Percentiles rank a stretch among this genome's conserved stretches.
Conservation (phyloP, 2,888 invertebrate species). For the Rhimphoctona megacephalus region DNA sequence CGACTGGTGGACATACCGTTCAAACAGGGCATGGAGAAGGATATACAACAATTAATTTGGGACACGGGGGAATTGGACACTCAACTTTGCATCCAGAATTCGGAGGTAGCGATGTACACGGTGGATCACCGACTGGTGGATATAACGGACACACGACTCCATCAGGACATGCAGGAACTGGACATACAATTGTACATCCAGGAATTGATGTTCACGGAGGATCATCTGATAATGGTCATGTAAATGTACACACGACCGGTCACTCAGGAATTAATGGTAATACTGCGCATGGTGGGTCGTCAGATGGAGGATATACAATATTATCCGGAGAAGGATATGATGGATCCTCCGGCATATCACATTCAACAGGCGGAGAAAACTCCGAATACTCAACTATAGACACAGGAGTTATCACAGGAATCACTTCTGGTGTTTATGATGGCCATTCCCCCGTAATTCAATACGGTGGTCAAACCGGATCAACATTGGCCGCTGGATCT, state of each 20-base stretch:
- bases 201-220: slow-evolving; percentile 16
- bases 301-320: slow-evolving; percentile 12
- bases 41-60: slow-evolving; percentile 13
- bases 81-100: slow-evolving; percentile 6
- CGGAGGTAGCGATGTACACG: slow-evolving; percentile 27
- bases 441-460: slow-evolving; percentile 29
- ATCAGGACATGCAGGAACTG: slow-evolving; percentile 33
- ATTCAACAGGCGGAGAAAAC: slow-evolving; percentile 18
- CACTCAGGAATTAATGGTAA: slow-evolving; percentile 19
- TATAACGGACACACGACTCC: slow-evolving; percentile 13
- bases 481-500: slow-evolving; percentile 21
- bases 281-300: slow-evolving; percentile 22
- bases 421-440: slow-evolving; percentile 42
- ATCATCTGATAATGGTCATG: slow-evolving; percentile 21
- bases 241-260: not conserved
- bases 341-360: slow-evolving; percentile 24
- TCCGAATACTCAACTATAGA: slow-evolving; percentile 37
- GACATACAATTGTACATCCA: slow-evolving; percentile 5
- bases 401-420: slow-evolving; percentile 43
- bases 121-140: slow-evolving; percentile 23
- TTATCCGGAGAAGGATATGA: slow-evolving; percentile 49
- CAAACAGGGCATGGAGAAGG: slow-evolving; percentile 35
- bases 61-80: slow-evolving; percentile 36
- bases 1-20: not conserved
- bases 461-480: slow-evolving; percentile 43